Conservation (phyloP, 2,797 vertebrate genomes). For the Enoplosus armatus region DNA sequence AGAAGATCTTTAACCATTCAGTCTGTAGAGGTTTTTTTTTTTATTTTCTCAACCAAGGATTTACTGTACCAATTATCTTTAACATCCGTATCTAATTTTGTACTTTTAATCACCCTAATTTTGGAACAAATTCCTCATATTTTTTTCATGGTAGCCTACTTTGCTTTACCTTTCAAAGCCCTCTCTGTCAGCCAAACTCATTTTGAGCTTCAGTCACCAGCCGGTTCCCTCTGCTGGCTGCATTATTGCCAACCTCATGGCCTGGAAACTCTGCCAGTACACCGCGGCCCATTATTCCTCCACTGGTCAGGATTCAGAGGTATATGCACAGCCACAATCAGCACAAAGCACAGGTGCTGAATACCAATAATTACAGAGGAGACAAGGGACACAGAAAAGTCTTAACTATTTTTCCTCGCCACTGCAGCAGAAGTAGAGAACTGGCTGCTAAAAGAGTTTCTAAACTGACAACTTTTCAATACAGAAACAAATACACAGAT, state of each 20-base stretch:
- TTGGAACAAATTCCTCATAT: neutral
- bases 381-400: neutral
- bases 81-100: constrained; percentile 5
- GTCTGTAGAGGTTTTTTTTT: neutral
- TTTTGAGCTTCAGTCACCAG: constrained; percentile 35
- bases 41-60: neutral
- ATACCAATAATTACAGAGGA: constrained; percentile 1
- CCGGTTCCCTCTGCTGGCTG: constrained; percentile 31
- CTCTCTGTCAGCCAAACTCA: constrained; percentile 37
- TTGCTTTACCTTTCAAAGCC: constrained; percentile 61
- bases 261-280: constrained; percentile 50
- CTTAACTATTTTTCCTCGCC: neutral
- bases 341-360: constrained; percentile 10
- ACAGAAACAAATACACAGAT: neutral
- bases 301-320: constrained; percentile 22
- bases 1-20: neutral
- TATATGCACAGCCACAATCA: neutral
- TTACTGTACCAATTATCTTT: neutral
- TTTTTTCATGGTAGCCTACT: neutral
- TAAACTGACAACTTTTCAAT: neutral
- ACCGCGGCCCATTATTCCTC: constrained; percentile 31
- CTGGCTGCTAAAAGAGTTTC: neutral
- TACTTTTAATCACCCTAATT: neutral
- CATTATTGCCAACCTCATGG: constrained; percentile 48
- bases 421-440: neutral